Percentiles rank a stretch among this genome's conserved stretches.
Conservation (phyloP, 2,113 vertebrate genomes). For the Crotalus helleri region DNA sequence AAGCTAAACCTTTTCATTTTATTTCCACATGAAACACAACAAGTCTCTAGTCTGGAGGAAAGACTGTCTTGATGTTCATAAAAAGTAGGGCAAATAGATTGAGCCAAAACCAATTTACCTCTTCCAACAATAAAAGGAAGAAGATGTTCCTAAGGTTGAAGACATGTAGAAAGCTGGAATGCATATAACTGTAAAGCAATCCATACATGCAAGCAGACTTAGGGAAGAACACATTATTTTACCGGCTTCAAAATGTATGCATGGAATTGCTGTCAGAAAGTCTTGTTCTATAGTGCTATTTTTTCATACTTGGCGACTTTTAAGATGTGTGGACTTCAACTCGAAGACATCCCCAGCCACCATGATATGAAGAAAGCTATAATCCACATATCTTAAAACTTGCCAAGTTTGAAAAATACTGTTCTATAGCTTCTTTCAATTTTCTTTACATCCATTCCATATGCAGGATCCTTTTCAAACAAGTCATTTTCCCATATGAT, state of each 20-base stretch:
- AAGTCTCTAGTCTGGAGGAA: too few relatives aligned
- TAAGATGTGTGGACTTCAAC: neutral
- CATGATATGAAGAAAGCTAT: neutral
- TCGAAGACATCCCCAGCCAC: too few relatives aligned
- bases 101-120: too few relatives aligned
- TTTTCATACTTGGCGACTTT: neutral
- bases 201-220: neutral
- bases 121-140: too few relatives aligned
- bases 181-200: neutral
- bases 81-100: too few relatives aligned
- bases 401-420: neutral
- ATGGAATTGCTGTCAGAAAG: neutral
- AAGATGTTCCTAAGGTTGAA: neutral
- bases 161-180: neutral
- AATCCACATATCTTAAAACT: neutral
- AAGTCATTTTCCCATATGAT: neutral
- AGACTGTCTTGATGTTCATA: too few relatives aligned
- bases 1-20: too few relatives aligned
- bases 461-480: neutral
- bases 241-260: neutral
- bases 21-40: too few relatives aligned
- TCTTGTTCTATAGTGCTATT: neutral
- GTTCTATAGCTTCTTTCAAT: neutral
- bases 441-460: neutral
- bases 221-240: neutral